phyloP scores from a whole-genome alignment of 2,888 invertebrate species.

The Apantesis nais region DNA sequence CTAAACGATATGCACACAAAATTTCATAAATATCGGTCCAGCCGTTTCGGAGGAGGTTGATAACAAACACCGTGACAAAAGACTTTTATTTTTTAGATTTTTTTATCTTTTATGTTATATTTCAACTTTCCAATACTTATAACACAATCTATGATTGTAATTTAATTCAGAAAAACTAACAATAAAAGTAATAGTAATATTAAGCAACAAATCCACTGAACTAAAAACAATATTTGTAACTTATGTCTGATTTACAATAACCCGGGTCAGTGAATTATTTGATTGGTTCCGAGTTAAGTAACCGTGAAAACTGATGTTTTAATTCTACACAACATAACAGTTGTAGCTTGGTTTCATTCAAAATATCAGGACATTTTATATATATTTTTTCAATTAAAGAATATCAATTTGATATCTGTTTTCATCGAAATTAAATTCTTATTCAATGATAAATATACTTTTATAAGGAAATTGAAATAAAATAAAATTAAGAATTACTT shows the following conservation, averaged over 20 bases:
- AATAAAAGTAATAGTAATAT: constrained; percentile 14
- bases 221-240: constrained; percentile 31
- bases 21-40: too few relatives aligned
- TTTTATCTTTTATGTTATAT: too few relatives aligned
- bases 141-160: too few relatives aligned
- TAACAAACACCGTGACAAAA: too few relatives aligned
- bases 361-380: background rate
- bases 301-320: constrained; percentile 57
- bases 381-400: background rate
- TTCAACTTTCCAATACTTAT: too few relatives aligned
- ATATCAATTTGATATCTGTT: background rate
- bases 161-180: background rate
- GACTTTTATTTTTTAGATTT: too few relatives aligned
- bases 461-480: too few relatives aligned
- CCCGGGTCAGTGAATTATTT: constrained; percentile 54
- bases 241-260: constrained; percentile 40
- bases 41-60: too few relatives aligned
- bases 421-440: background rate
- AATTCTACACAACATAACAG: constrained; percentile 25
- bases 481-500: too few relatives aligned
- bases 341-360: background rate
- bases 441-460: too few relatives aligned
- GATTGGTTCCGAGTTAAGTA: constrained; percentile 56
- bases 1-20: too few relatives aligned
- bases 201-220: constrained; percentile 16